Evolutionary conservation across 2,888 invertebrate species (phyloP).

Genomic region (Oasisia sp.): DNA sequence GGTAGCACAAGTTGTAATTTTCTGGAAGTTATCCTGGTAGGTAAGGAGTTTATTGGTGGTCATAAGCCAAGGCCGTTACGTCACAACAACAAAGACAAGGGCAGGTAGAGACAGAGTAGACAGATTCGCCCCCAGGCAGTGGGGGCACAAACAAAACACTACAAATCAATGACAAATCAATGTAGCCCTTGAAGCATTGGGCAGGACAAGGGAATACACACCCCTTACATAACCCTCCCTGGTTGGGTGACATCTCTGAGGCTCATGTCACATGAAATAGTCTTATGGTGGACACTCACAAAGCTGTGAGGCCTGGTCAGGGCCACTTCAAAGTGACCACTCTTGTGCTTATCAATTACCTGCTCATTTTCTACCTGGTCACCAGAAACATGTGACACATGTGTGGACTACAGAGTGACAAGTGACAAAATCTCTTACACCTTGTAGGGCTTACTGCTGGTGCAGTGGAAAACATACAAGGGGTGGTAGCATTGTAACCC

Average conservation of each 20-base stretch:
- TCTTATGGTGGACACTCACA: not conserved
- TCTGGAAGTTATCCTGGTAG: not conserved
- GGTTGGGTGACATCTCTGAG: not conserved
- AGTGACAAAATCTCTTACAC: not conserved
- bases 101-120: not conserved
- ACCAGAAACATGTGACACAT: not conserved
- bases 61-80: not conserved
- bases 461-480: not conserved
- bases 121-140: not conserved
- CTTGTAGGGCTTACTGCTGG: not conserved
- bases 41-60: conserved; percentile 6
- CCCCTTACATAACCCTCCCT: not conserved
- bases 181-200: not conserved
- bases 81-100: not conserved
- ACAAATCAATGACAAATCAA: conserved; percentile 6
- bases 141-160: not conserved
- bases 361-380: not conserved
- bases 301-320: not conserved
- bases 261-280: not conserved
- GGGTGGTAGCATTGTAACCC: not conserved
- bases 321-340: not conserved
- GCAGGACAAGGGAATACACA: not conserved
- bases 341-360: not conserved
- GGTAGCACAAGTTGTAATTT: not conserved
- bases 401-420: not conserved